phyloP scores from a whole-genome alignment of 1,140 invertebrate genomes.

The Cyclina sinensis region DNA sequence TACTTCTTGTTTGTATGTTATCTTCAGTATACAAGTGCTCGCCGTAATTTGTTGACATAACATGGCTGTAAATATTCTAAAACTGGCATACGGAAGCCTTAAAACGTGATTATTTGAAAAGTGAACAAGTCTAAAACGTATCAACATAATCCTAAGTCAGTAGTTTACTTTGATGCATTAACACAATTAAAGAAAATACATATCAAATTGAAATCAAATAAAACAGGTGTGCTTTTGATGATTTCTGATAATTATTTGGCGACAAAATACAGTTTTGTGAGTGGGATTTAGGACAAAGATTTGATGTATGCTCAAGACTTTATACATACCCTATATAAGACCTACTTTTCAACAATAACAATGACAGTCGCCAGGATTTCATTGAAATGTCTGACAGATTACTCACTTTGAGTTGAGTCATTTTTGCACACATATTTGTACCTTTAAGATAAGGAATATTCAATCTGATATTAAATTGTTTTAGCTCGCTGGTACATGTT shows the following conservation, averaged over 20 bases:
- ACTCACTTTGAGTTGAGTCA: no score
- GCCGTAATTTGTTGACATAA: slow-evolving; percentile 51
- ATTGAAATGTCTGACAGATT: background rate
- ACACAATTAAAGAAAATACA: slow-evolving; percentile 53
- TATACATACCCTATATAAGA: background rate
- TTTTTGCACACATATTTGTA: no score
- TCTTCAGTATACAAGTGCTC: background rate
- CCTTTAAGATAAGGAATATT: no score
- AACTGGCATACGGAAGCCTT: slow-evolving; percentile 23
- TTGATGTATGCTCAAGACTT: background rate
- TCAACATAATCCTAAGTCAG: slow-evolving; percentile 35
- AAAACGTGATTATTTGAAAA: slow-evolving; percentile 57
- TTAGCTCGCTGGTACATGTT: no score
- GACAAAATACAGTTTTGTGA: background rate
- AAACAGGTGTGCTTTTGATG: slow-evolving; percentile 42
- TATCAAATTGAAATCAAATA: slow-evolving; percentile 46
- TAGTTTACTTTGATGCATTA: slow-evolving; percentile 47
- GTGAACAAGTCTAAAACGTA: slow-evolving; percentile 43
- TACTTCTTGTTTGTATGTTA: slow-evolving; percentile 32
- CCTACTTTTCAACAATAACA: background rate
- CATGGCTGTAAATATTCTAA: slow-evolving; percentile 50
- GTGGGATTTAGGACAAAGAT: background rate
- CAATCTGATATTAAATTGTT: no score
- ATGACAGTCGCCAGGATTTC: background rate
- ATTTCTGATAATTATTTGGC: slow-evolving; percentile 18